Base-by-base conservation (phyloP, 2,113 vertebrate genomes). In the Trematocara nigrifrons region DNA sequence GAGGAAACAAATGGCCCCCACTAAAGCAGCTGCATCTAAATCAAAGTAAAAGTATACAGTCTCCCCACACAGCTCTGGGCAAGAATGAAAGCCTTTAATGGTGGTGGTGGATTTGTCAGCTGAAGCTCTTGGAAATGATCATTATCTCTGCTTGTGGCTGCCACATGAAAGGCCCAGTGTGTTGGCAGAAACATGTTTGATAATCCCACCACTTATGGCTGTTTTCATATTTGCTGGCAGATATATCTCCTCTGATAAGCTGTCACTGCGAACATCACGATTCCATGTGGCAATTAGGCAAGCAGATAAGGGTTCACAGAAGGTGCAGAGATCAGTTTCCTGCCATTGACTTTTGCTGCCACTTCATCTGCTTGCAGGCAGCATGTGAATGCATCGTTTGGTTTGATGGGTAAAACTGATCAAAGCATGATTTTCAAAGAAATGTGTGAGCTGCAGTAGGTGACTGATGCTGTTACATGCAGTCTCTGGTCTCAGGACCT, bases 401-500 rank as follows among this genome's bases (percentile, higher is more conserved):
- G 33, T 59, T 69, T 81, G 56, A 80, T 71, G 54, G 18, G 15
- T 26, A 33, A 85, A 47, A 31, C 5, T 54, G 47, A 86, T 91
- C 82, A 89, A 81, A 85, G 59, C 61, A 3, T 79, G 42, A 84
- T 47, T 54, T 80, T 92, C 77, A 86, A 83, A 89, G 84, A 81
- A 49, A 54, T 5, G 40, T 76, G 74, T 54, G 61, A 38, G 78
- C 6, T 87, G 79, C 86, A 86, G 90, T 51, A 87, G 81, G 82
- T 81, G 86, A 83, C 79, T 79, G 87, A 90, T 88, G 84, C 81
- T 84, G 84, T 83, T 90, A 82, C 56, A 83, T 16, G 54, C 82
- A 42, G 79, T 83, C 90, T 90, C 86, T 91, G 92, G 91, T 93
- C 90, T 94, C 89, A 92, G 90, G 94, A 92, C 93, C 92, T 94